Evolutionary conservation across 2,888 invertebrate genomes (phyloP).

Genomic region (Heliconius hortense): DNA sequence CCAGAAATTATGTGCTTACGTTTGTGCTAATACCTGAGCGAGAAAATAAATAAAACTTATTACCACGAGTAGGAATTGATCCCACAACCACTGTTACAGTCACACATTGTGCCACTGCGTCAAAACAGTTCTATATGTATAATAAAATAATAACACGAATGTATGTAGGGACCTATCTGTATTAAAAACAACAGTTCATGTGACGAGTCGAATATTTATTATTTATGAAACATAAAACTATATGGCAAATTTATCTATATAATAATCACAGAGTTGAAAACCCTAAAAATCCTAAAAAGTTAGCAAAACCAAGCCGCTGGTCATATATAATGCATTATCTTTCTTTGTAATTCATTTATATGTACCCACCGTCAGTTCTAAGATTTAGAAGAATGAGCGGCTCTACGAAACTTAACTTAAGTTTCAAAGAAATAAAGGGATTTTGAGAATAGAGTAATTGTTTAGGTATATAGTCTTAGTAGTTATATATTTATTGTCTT

Average conservation of each 20-base stretch:
- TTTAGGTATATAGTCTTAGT: too few species aligned
- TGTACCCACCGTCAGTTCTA: conserved; percentile 32
- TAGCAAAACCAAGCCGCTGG: not conserved
- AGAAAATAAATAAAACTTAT: too few species aligned
- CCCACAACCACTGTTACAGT: too few species aligned
- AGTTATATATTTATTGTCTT: too few species aligned
- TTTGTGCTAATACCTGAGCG: too few species aligned
- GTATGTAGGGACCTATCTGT: not conserved
- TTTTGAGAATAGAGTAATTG: not conserved
- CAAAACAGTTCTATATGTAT: not conserved
- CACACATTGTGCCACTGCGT: too few species aligned
- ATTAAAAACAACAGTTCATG: not conserved
- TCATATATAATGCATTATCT: conserved; percentile 2
- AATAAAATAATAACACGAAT: not conserved
- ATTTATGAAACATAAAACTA: too few species aligned
- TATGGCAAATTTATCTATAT: too few species aligned
- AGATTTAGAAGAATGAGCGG: conserved; percentile 27
- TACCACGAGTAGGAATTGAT: too few species aligned
- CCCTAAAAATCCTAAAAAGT: not conserved
- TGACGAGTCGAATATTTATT: too few species aligned
- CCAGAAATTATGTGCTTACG: too few species aligned
- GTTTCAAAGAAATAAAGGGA: conserved; percentile 23
- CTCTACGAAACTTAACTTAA: conserved; percentile 14
- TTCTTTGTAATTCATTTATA: conserved; percentile 30
- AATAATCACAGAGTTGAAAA: not conserved